These are phyloP conservation scores for Corythornis madagascariensis DNA, from an alignment of 2,113 vertebrate genomes.

Conservation along the genomic window DNA sequence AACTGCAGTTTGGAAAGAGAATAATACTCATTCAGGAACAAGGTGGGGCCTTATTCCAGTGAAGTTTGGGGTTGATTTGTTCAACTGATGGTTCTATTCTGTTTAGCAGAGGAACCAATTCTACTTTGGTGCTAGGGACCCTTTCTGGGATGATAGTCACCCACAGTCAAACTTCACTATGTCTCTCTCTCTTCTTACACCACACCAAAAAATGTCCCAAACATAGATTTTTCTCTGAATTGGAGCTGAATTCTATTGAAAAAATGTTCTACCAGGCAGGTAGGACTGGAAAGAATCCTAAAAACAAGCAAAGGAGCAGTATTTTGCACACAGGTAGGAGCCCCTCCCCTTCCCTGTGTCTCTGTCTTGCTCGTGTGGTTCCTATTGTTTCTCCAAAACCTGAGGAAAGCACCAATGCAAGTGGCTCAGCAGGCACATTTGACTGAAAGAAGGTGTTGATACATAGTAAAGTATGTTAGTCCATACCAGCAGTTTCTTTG, in stretches of 20 bases:
- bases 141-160: neutral
- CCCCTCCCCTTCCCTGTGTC: neutral
- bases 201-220: neutral
- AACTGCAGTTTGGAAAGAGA: neutral
- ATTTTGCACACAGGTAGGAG: neutral
- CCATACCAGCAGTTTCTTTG: neutral
- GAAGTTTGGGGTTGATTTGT: neutral
- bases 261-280: neutral
- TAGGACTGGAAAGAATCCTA: neutral
- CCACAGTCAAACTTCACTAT: neutral
- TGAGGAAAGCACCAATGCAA: neutral
- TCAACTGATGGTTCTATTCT: neutral
- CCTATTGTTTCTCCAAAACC: neutral
- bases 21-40: neutral
- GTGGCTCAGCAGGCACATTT: neutral
- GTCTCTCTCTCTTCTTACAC: neutral
- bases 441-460: neutral
- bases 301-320: neutral
- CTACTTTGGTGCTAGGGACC: neutral
- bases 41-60: neutral
- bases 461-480: neutral
- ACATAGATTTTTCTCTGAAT: neutral
- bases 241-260: neutral
- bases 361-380: neutral
- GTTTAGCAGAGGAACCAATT: neutral